Evolutionary conservation across 2,888 invertebrate species (phyloP).

Genomic region (Meiosimyza platycephala): DNA sequence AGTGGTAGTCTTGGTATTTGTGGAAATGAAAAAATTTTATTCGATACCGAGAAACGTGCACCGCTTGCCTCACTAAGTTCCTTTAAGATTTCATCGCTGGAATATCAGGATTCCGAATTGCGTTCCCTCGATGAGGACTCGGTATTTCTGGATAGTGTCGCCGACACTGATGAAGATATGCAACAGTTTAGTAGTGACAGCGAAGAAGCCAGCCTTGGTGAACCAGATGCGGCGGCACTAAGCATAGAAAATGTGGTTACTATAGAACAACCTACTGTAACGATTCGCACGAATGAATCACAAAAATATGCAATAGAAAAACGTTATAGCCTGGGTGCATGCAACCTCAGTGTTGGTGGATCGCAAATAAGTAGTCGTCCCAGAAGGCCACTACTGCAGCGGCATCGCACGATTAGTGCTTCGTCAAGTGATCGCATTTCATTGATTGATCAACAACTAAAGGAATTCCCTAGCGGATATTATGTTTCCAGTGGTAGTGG

Average conservation of each 20-base stretch:
- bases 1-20: slow-evolving; percentile 58
- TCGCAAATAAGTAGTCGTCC: slow-evolving; percentile 48
- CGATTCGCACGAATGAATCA: not conserved
- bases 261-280: slow-evolving; percentile 3
- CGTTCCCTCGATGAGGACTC: slow-evolving; percentile 85
- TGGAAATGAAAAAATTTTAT: slow-evolving; percentile 59
- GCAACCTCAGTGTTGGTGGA: slow-evolving; percentile 6
- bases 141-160: slow-evolving; percentile 78
- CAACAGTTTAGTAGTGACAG: slow-evolving; percentile 88
- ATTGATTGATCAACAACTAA: slow-evolving; percentile 53
- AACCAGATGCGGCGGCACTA: slow-evolving; percentile 42
- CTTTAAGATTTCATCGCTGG: slow-evolving; percentile 77
- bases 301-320: slow-evolving; percentile 48
- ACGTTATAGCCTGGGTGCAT: slow-evolving; percentile 52
- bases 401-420: slow-evolving; percentile 62
- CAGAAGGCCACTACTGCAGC: slow-evolving; percentile 58
- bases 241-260: slow-evolving; percentile 40
- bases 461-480: slow-evolving; percentile 50
- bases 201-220: slow-evolving; percentile 69
- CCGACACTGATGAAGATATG: slow-evolving; percentile 86
- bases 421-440: slow-evolving; percentile 58
- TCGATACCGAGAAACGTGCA: slow-evolving; percentile 70
- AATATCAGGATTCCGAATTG: slow-evolving; percentile 77
- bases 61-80: slow-evolving; percentile 86
- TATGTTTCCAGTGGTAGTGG: slow-evolving; percentile 28